A percentile compares a stretch with the other conserved stretches of the same genome.
Conservation (phyloP, 2,888 invertebrate genomes). For the Tenthredo scrophulariae region DNA sequence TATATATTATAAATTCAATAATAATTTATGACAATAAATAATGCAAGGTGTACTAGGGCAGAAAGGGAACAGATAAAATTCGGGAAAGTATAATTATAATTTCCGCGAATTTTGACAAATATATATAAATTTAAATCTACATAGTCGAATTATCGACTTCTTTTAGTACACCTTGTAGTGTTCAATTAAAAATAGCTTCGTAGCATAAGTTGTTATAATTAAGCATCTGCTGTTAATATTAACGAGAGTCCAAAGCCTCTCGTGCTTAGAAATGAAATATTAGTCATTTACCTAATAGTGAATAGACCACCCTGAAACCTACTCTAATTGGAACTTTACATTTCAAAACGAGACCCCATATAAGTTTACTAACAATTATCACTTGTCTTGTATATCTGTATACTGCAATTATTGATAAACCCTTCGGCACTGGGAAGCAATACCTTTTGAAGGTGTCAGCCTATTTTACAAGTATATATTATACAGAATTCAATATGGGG, state of each 20-base stretch:
- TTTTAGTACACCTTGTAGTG: slow-evolving; percentile 52
- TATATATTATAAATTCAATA: slow-evolving; percentile 69
- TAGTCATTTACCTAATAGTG: not conserved
- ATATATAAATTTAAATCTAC: not conserved
- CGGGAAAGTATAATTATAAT: slow-evolving; percentile 13
- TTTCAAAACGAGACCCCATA: slow-evolving; percentile 29
- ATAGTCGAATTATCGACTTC: slow-evolving; percentile 2
- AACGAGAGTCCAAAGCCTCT: not conserved
- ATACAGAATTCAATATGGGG: slow-evolving; percentile 20
- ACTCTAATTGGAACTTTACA: slow-evolving; percentile 34
- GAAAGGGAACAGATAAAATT: not conserved
- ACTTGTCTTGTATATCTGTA: slow-evolving; percentile 36
- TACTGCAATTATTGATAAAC: slow-evolving; percentile 38
- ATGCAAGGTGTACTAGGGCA: slow-evolving; percentile 54
- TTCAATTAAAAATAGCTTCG: slow-evolving; percentile 46
- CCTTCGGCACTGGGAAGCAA: slow-evolving; percentile 43
- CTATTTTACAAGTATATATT: slow-evolving; percentile 32
- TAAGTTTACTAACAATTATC: not conserved
- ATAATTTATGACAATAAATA: slow-evolving; percentile 72
- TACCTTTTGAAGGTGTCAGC: slow-evolving; percentile 42
- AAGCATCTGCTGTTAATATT: slow-evolving; percentile 39
- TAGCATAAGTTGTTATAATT: slow-evolving; percentile 40
- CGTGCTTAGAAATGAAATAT: not conserved
- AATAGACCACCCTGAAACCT: not conserved
- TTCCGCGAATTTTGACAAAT: slow-evolving; percentile 29